Conservation (phyloP, 2,888 invertebrate species). For the Schizaphis graminum region DNA sequence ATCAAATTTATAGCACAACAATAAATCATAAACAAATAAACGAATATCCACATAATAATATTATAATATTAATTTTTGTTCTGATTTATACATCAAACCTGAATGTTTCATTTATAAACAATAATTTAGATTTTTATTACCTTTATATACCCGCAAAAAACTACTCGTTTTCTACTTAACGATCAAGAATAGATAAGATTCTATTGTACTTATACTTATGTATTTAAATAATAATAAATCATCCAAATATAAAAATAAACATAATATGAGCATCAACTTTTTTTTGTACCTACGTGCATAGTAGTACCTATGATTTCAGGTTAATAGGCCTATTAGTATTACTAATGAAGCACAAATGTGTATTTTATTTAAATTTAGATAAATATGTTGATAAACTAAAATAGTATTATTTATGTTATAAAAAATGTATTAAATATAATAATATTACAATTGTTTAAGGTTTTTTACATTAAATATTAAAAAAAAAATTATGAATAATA, state of each 20-base stretch:
- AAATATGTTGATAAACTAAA: slow-evolving; percentile 11
- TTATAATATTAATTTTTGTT: background rate
- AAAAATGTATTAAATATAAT: background rate
- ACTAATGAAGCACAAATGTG: slow-evolving; percentile 18
- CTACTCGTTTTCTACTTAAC: background rate
- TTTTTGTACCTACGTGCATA: background rate
- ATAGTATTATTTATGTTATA: background rate
- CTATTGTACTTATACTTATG: background rate
- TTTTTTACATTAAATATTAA: background rate
- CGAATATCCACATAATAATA: background rate
- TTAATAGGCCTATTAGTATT: slow-evolving; percentile 40
- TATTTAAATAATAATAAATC: background rate
- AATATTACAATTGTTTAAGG: background rate
- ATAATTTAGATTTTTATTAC: background rate
- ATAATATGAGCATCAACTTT: background rate
- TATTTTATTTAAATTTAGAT: slow-evolving; percentile 37
- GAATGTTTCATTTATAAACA: background rate
- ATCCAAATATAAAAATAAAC: background rate
- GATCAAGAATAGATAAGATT: background rate
- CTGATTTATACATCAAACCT: background rate
- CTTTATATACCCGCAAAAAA: background rate
- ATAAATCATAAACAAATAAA: background rate
- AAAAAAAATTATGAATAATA: background rate
- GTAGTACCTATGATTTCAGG: background rate
- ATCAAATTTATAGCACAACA: background rate